These are phyloP conservation scores for Platyrinchus mystaceus DNA, from an alignment of 2,797 vertebrate species.

Conservation along the genomic window DNA sequence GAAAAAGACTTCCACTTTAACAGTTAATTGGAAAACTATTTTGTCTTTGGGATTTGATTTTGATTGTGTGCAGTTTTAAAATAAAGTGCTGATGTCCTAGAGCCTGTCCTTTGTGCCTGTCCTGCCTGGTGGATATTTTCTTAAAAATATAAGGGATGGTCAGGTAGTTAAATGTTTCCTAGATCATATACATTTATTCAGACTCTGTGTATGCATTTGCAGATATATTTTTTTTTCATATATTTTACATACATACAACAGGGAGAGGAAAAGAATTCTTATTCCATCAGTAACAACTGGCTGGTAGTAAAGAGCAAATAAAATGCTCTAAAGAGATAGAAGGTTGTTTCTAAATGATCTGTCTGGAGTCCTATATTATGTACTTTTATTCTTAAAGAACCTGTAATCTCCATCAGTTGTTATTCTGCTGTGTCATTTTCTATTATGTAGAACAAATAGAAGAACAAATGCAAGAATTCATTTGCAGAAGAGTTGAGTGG, in stretches of 20 bases:
- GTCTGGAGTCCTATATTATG: not conserved
- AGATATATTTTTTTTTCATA: not conserved
- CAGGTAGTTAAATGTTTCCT: not conserved
- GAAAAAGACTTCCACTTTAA: not conserved
- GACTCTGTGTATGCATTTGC: rapidly evolving
- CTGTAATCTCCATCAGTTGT: not conserved
- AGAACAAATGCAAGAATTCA: not conserved
- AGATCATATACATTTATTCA: not conserved
- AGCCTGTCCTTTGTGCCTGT: not conserved
- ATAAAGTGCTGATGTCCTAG: not conserved
- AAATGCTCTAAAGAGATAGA: not conserved
- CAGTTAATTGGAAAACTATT: not conserved
- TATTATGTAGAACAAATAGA: not conserved
- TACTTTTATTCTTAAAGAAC: not conserved
- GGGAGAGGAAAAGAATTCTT: not conserved
- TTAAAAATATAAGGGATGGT: not conserved
- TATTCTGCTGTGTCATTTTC: not conserved
- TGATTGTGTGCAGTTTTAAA: not conserved
- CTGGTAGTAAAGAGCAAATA: not conserved
- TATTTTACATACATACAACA: not conserved
- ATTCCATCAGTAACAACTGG: not conserved
- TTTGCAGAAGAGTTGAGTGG: not conserved
- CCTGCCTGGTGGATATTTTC: not conserved
- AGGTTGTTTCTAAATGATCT: not conserved
- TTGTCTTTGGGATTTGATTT: not conserved